Evolutionary conservation across 2,888 invertebrate genomes (phyloP), one percentile per base, ranked within the genome.

Genomic region (Cremastinae sp.): DNA sequence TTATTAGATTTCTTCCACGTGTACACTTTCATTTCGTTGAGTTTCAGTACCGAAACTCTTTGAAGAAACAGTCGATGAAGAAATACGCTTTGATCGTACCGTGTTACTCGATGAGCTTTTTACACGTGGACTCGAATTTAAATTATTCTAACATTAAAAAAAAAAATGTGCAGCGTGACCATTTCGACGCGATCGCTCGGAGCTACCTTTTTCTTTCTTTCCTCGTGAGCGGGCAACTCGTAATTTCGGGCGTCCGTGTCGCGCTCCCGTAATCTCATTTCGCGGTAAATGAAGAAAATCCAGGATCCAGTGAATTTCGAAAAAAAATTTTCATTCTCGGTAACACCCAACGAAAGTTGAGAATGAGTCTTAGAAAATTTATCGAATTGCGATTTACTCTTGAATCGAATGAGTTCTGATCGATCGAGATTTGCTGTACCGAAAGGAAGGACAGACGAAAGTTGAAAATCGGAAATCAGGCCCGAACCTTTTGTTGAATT

Each of bases 61-160:
- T 28, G 28, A 28, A 28, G 28, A 3, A n/a, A n/a, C 5, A 3
- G 28, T 28, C 28, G 28, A 28, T 28, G n/a, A 54, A 59, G 47
- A 49, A 43, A 68, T n/a, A 43, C 80, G 82, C 71, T 76, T 79
- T 81, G 79, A 65, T 80, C 80, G 80, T 81, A 81, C 28, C 12
- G 18, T 9, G 22, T 12, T n/a, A 78, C 72, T 69, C 47, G 75
- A 78, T 79, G 84, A 86, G 83, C 82, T 86, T 86, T 84, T 3
- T 84, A 83, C 86, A 84, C 84, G 85, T 78, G 80, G 80, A 82
- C 79, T 80, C 80, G 78, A 78, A 78, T 75, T 80, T 78, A 58
- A 81, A 78, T 80, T 77, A 79, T 77, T 80, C 73, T 36, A 20
- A 43, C 72, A 62, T 64, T 75, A 47, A 7, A 70, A 66, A 71